Conservation (phyloP, 1,140 invertebrate genomes). For the Zaprionus lachaisei region DNA sequence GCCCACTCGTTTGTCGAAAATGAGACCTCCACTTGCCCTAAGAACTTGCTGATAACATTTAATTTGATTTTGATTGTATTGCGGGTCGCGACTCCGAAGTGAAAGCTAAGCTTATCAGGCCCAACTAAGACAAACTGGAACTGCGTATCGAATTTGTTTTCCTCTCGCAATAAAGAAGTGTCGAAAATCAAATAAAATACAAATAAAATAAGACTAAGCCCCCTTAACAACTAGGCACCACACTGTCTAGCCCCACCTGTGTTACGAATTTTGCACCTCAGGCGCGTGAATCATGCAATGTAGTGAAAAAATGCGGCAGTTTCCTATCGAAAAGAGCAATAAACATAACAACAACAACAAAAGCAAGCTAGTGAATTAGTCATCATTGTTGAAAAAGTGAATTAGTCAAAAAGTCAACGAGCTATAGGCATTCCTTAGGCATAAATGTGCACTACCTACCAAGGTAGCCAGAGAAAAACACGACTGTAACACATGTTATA, state of each 20-base stretch:
- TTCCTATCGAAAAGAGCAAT: constrained; percentile 13
- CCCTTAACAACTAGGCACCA: constrained; percentile 27
- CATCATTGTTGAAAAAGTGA: constrained; percentile 76
- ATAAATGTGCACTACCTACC: constrained; percentile 55
- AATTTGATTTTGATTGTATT: constrained; percentile 75
- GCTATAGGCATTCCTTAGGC: constrained; percentile 61
- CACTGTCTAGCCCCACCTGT: constrained; percentile 50
- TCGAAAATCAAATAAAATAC: constrained; percentile 14
- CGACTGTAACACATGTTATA: not conserved
- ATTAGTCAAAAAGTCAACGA: constrained; percentile 61
- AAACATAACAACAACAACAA: constrained; percentile 13
- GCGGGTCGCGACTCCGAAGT: constrained; percentile 35
- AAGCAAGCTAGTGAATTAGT: constrained; percentile 54
- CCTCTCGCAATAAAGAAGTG: not conserved
- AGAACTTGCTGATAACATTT: constrained; percentile 61
- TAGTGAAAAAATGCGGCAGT: constrained; percentile 25
- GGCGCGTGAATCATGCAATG: constrained; percentile 68
- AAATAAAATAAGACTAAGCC: constrained; percentile 18
- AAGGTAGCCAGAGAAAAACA: constrained; percentile 20
- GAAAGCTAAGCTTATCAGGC: constrained; percentile 56
- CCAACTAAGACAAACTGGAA: constrained; percentile 13
- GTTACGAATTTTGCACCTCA: constrained; percentile 60
- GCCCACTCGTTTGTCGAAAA: constrained; percentile 15
- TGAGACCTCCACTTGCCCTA: constrained; percentile 31
- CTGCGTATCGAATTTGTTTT: constrained; percentile 13